A percentile compares a stretch with the other conserved stretches of the same genome.
Conservation (phyloP, 2,113 vertebrate genomes). For the Cyphomyrus plagiostoma region DNA sequence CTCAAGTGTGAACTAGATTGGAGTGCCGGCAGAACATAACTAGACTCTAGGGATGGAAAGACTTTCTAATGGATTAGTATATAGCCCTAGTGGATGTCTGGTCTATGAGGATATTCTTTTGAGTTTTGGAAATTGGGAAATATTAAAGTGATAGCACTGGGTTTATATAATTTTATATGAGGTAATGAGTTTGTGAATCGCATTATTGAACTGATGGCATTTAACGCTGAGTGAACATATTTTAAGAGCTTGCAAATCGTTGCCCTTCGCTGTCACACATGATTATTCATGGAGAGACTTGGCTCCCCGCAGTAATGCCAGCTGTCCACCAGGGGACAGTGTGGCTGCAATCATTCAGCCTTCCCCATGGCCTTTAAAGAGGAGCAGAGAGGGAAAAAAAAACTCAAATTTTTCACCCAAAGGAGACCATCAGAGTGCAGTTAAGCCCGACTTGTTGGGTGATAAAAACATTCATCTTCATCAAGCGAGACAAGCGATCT, state of each 20-base stretch:
- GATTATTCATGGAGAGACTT: not conserved
- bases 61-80: not conserved
- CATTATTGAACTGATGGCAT: not conserved
- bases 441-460: conserved; percentile 3
- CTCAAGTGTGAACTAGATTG: conserved; percentile 10
- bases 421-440: conserved; percentile 10
- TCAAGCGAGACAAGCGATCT: conserved; percentile 10
- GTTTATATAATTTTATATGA: not conserved
- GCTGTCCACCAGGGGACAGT: conserved; percentile 7
- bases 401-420: not conserved
- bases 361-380: not conserved
- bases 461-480: conserved; percentile 15
- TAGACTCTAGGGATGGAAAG: not conserved
- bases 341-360: not conserved
- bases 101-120: not conserved
- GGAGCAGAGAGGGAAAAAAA: not conserved
- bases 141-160: not conserved
- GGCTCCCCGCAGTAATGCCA: not conserved
- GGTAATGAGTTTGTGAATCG: not conserved
- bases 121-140: not conserved
- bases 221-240: not conserved
- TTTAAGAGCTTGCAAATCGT: not conserved
- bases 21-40: not conserved
- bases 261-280: not conserved
- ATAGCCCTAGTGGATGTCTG: not conserved